phyloP scores from a whole-genome alignment of 1,140 invertebrate species.

The Leucophenga varia region DNA sequence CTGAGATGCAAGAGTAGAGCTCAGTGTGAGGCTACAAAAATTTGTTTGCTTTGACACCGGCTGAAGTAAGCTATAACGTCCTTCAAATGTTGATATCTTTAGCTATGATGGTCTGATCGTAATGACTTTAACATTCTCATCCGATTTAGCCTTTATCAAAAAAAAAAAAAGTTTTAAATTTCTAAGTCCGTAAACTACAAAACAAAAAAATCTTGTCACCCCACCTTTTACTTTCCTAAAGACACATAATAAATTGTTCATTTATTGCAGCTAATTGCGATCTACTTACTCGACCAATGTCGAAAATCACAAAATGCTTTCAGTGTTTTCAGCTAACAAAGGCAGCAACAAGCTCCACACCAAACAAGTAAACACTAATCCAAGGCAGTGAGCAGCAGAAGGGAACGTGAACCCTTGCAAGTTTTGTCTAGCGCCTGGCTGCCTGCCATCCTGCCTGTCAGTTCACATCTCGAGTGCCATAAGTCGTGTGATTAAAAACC shows the following conservation, averaged over 20 bases:
- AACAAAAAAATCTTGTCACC: no score
- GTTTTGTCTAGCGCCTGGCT: constrained; percentile 12
- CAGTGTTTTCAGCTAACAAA: constrained; percentile 10
- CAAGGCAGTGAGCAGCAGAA: constrained; percentile 23
- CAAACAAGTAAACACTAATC: constrained; percentile 9
- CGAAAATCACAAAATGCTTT: constrained; percentile 51
- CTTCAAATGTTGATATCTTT: no score
- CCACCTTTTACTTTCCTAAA: no score
- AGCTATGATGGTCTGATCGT: no score
- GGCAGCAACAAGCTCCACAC: constrained; percentile 6
- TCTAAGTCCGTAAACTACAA: no score
- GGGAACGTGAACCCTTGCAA: constrained; percentile 32
- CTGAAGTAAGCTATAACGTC: no score
- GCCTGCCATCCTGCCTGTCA: constrained; percentile 31
- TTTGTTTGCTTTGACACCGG: no score
- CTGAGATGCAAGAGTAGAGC: no score
- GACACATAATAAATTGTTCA: constrained; percentile 46
- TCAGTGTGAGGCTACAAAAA: no score
- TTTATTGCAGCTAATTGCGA: constrained; percentile 57
- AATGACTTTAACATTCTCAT: no score
- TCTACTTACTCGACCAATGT: constrained; percentile 27
- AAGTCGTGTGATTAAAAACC: constrained; percentile 57
- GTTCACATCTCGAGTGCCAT: constrained; percentile 55
- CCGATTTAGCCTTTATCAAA: no score
- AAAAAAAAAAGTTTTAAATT: no score